A percentile compares a stretch with the other conserved stretches of the same genome.
phyloP scores from a whole-genome alignment of 92 coral and sea anemone genomes.

The Chrysogorgia sp. region DNA sequence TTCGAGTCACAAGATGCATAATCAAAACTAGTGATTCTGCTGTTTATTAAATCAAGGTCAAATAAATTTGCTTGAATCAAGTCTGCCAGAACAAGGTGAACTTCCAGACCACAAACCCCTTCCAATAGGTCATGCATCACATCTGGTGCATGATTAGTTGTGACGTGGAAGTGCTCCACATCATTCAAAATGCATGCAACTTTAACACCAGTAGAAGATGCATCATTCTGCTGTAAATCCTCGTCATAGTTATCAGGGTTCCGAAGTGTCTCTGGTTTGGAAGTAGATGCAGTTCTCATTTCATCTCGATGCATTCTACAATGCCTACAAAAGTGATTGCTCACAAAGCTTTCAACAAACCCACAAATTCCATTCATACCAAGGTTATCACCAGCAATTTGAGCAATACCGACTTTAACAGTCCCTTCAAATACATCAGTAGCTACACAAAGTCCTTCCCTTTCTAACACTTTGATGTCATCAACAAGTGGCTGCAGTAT shows the following conservation, averaged over 20 bases:
- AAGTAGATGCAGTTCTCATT: neutral
- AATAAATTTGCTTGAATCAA: neutral
- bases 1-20: neutral
- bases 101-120: slow-evolving; percentile 29
- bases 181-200: slow-evolving; percentile 2
- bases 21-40: slow-evolving; percentile 15
- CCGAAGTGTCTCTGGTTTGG: neutral
- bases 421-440: slow-evolving; percentile 7
- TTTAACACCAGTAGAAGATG: slow-evolving; percentile 7
- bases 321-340: slow-evolving; percentile 20
- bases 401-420: slow-evolving; percentile 1
- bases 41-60: slow-evolving; percentile 2
- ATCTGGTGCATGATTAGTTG: slow-evolving; percentile 28
- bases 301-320: slow-evolving; percentile 31
- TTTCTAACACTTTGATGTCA: neutral
- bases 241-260: neutral
- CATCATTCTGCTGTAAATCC: neutral
- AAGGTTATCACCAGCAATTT: no score
- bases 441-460: neutral
- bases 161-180: neutral
- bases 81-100: slow-evolving; percentile 9
- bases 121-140: slow-evolving; percentile 31
- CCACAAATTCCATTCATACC: slow-evolving; percentile 23
- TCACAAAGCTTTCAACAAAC: slow-evolving; percentile 30
- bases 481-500: slow-evolving; percentile 21